Percentiles rank a stretch among this genome's conserved stretches.
phyloP scores from a whole-genome alignment of 1,140 invertebrate genomes.

The Tetragnatha versicolor region DNA sequence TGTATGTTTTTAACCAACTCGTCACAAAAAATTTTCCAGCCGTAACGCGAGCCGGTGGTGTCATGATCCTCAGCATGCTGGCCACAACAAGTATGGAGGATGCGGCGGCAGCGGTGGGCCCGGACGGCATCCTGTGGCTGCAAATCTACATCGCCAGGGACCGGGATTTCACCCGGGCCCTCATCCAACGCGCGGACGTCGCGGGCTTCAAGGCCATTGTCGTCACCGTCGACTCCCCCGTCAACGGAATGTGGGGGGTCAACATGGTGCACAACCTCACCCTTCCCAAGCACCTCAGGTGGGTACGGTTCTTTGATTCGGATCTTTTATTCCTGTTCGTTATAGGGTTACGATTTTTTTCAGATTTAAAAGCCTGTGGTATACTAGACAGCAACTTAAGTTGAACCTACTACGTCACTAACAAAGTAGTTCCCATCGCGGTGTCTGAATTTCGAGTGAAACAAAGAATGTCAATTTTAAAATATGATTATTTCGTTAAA shows the following conservation, averaged over 20 bases:
- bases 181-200: slow-evolving; percentile 81
- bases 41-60: slow-evolving; percentile 74
- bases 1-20: too few relatives aligned
- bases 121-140: slow-evolving; percentile 83
- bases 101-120: slow-evolving; percentile 76
- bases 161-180: slow-evolving; percentile 74
- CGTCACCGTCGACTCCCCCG: slow-evolving; percentile 87
- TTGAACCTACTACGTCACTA: too few relatives aligned
- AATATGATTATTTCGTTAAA: too few relatives aligned
- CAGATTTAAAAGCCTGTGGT: too few relatives aligned
- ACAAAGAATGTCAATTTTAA: too few relatives aligned
- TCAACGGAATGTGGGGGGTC: slow-evolving; percentile 80
- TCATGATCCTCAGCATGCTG: slow-evolving; percentile 86
- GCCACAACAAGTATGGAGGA: slow-evolving; percentile 89
- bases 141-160: slow-evolving; percentile 90
- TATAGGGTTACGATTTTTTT: too few relatives aligned
- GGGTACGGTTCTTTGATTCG: too few relatives aligned
- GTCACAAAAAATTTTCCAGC: slow-evolving; percentile 69
- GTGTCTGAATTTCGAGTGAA: too few relatives aligned
- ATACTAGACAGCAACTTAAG: too few relatives aligned
- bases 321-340: too few relatives aligned
- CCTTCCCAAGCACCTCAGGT: slow-evolving; percentile 80
- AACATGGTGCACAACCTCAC: slow-evolving; percentile 85
- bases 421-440: too few relatives aligned
- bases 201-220: slow-evolving; percentile 89